Conservation (phyloP, 2,113 vertebrate genomes). For the Pelvicachromis taeniatus region DNA sequence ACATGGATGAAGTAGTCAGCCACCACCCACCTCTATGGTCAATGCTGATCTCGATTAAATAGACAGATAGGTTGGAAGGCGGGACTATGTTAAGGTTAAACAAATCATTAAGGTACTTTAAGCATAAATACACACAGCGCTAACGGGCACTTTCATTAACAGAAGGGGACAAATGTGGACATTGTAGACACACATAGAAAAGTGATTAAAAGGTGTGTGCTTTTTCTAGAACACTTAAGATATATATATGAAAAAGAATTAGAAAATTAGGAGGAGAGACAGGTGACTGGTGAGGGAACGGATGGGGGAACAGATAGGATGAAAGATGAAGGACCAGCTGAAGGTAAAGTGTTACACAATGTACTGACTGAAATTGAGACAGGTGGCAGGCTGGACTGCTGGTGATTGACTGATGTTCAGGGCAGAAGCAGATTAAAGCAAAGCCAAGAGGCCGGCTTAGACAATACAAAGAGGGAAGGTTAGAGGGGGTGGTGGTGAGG, state of each 20-base stretch:
- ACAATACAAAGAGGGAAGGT: slow-evolving; percentile 10
- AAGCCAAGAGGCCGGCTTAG: slow-evolving; percentile 25
- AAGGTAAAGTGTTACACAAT: slow-evolving; percentile 29
- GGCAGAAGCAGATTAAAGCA: slow-evolving; percentile 56
- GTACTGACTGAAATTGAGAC: slow-evolving; percentile 23
- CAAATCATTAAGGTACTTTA: not conserved
- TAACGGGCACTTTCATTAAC: slow-evolving; percentile 13
- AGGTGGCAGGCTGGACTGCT: slow-evolving; percentile 39
- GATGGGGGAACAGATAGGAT: not conserved
- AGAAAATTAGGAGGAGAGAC: not conserved
- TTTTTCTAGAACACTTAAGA: not conserved
- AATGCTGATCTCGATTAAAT: slow-evolving; percentile 5
- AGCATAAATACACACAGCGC: not conserved
- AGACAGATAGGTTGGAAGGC: slow-evolving; percentile 1
- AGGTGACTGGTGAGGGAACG: not conserved
- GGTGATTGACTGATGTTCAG: slow-evolving; percentile 55
- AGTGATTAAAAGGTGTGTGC: not conserved
- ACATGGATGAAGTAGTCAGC: not conserved
- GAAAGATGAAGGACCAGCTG: slow-evolving; percentile 22
- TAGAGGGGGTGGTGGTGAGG: not conserved
- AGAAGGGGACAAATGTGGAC: not conserved
- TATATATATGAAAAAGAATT: not conserved
- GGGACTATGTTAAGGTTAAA: slow-evolving; percentile 35
- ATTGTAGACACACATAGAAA: not conserved
- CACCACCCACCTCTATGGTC: not conserved